These are phyloP conservation scores for Parambassis ranga DNA, from an alignment of 2,797 vertebrate species.

Conservation along the genomic window DNA sequence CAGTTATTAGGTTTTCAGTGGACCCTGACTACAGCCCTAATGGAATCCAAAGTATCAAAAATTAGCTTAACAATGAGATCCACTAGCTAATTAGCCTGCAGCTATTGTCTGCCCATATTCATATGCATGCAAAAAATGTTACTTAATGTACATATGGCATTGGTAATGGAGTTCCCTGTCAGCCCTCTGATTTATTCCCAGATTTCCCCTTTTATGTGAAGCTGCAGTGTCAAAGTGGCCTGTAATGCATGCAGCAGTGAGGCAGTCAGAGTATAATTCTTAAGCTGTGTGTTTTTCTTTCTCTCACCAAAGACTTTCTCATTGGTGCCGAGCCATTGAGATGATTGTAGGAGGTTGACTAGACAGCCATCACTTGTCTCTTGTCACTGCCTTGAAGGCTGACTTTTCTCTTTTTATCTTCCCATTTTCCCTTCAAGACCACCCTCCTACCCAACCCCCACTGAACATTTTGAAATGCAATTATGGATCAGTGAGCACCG, in stretches of 20 bases:
- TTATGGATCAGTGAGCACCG: constrained; percentile 84
- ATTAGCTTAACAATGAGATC: constrained; percentile 67
- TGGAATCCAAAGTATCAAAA: constrained; percentile 65
- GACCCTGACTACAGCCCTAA: constrained; percentile 60
- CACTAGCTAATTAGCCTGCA: constrained; percentile 51
- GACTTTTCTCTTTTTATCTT: constrained; percentile 49
- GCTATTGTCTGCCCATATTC: constrained; percentile 22
- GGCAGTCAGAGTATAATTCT: constrained; percentile 51
- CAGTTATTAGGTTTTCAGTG: constrained; percentile 65
- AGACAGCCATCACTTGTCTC: constrained; percentile 55
- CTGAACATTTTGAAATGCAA: constrained; percentile 82
- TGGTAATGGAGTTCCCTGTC: background rate
- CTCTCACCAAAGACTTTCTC: constrained; percentile 24
- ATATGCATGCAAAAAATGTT: constrained; percentile 21
- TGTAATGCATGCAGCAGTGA: constrained; percentile 33
- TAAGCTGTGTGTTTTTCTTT: constrained; percentile 32
- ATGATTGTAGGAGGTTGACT: constrained; percentile 44
- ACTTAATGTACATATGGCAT: constrained; percentile 19
- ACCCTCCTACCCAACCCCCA: constrained; percentile 37
- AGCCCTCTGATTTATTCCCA: constrained; percentile 15
- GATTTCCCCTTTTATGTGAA: constrained; percentile 24
- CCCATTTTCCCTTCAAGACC: constrained; percentile 11
- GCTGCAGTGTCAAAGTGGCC: constrained; percentile 14
- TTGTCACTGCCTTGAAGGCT: constrained; percentile 47
- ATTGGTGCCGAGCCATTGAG: constrained; percentile 42